phyloP scores from a whole-genome alignment of 2,797 vertebrate species.

The Amblyopsis hoosieri region DNA sequence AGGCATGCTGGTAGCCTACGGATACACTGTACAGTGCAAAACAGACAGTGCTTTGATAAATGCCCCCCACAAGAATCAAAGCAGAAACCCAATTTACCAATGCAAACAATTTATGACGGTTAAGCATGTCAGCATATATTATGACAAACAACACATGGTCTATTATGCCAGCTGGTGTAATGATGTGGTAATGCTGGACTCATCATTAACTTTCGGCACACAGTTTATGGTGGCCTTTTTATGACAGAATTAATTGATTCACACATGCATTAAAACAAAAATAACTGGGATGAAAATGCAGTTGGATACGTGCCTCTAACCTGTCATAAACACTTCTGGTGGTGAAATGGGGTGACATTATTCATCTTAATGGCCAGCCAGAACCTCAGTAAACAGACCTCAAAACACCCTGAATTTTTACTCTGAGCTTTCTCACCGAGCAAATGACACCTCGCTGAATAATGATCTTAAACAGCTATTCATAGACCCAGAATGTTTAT shows the following conservation, averaged over 20 bases:
- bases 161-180: constrained; percentile 97
- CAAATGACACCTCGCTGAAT: not conserved
- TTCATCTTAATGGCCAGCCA: constrained; percentile 53
- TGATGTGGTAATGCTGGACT: constrained; percentile 97
- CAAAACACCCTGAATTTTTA: constrained; percentile 30
- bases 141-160: constrained; percentile 99
- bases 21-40: too few relatives aligned
- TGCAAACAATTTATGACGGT: constrained; percentile 93
- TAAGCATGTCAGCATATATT: constrained; percentile 94
- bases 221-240: constrained; percentile 96
- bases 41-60: not conserved
- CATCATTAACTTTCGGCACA: constrained; percentile 98
- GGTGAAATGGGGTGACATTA: constrained; percentile 50
- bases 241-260: constrained; percentile 98
- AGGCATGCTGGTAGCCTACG: too few relatives aligned
- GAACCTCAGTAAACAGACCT: constrained; percentile 46
- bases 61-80: constrained; percentile 17
- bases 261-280: constrained; percentile 98
- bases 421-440: constrained; percentile 11
- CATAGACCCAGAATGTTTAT: not conserved
- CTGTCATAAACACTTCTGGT: constrained; percentile 83
- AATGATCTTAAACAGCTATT: constrained; percentile 2
- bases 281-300: constrained; percentile 92
- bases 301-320: constrained; percentile 85
- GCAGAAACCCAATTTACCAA: constrained; percentile 75